These are phyloP conservation scores for Colletes gigas DNA, from an alignment of 1,140 invertebrate species.

Conservation along the genomic window DNA sequence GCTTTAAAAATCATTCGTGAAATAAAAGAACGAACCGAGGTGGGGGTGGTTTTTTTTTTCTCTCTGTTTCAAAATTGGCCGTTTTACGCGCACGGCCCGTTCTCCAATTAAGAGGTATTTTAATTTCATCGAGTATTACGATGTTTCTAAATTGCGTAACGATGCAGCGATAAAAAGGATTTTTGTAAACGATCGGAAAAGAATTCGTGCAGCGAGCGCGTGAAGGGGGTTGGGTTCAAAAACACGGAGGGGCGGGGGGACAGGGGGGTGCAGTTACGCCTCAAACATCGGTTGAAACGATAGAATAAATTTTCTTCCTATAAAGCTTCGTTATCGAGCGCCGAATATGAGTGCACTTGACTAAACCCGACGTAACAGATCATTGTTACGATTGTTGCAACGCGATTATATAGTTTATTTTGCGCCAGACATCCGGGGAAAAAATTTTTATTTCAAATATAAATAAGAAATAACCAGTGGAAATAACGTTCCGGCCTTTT, in stretches of 20 bases:
- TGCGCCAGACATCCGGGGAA: too few species aligned
- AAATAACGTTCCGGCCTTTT: too few species aligned
- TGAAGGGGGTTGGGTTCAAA: not conserved
- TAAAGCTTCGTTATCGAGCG: not conserved
- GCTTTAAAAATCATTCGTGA: not conserved
- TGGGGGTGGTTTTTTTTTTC: not conserved
- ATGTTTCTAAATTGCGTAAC: slow-evolving; percentile 16
- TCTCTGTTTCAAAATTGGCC: not conserved
- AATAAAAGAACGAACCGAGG: not conserved
- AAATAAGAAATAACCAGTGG: too few species aligned
- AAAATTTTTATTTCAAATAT: too few species aligned
- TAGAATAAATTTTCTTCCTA: not conserved
- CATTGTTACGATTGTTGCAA: not conserved
- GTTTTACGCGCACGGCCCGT: not conserved
- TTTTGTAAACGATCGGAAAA: not conserved
- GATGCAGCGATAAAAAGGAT: slow-evolving; percentile 12
- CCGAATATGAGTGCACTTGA: not conserved
- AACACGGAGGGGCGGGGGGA: not conserved
- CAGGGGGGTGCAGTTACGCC: not conserved
- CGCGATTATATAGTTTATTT: too few species aligned
- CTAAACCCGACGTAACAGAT: not conserved
- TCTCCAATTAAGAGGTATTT: slow-evolving; percentile 38
- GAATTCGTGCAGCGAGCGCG: not conserved
- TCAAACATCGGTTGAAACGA: not conserved
- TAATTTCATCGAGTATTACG: slow-evolving; percentile 31